These are phyloP conservation scores for Andrena camellia DNA, from an alignment of 2,888 invertebrate species.

Conservation along the genomic window DNA sequence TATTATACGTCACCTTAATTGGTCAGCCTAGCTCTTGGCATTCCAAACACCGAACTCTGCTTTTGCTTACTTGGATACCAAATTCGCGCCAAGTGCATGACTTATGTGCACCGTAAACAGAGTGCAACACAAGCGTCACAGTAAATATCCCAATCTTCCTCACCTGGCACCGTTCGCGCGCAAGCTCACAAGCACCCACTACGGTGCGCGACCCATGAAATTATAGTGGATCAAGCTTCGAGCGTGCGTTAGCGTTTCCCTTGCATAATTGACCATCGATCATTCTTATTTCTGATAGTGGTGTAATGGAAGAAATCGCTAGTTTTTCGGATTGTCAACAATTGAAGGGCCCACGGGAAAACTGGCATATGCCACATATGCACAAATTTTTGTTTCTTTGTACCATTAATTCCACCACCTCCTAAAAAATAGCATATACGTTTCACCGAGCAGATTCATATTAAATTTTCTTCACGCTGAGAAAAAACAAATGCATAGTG, in stretches of 20 bases:
- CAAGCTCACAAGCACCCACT: slow-evolving; percentile 7
- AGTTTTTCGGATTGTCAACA: not conserved
- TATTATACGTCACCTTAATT: slow-evolving; percentile 37
- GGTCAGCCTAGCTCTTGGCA: slow-evolving; percentile 8
- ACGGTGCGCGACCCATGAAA: not conserved
- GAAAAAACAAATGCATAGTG: too few species aligned
- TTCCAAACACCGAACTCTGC: not conserved
- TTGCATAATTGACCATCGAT: not conserved
- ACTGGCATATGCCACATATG: too few species aligned
- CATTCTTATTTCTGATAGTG: not conserved
- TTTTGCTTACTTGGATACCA: slow-evolving; percentile 24
- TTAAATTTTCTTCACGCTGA: too few species aligned
- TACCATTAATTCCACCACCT: too few species aligned
- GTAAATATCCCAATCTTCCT: slow-evolving; percentile 44
- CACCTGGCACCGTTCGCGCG: slow-evolving; percentile 17
- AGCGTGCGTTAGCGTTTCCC: not conserved
- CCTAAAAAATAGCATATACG: too few species aligned
- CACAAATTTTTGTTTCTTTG: too few species aligned
- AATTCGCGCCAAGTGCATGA: slow-evolving; percentile 36
- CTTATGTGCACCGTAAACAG: slow-evolving; percentile 10
- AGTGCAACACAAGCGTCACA: slow-evolving; percentile 10
- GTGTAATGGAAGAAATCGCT: too few species aligned
- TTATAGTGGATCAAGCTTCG: not conserved
- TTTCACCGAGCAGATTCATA: too few species aligned
- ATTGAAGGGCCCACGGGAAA: too few species aligned